These are phyloP conservation scores for Lateolabrax maculatus DNA, from an alignment of 2,797 vertebrate genomes.

Conservation along the genomic window DNA sequence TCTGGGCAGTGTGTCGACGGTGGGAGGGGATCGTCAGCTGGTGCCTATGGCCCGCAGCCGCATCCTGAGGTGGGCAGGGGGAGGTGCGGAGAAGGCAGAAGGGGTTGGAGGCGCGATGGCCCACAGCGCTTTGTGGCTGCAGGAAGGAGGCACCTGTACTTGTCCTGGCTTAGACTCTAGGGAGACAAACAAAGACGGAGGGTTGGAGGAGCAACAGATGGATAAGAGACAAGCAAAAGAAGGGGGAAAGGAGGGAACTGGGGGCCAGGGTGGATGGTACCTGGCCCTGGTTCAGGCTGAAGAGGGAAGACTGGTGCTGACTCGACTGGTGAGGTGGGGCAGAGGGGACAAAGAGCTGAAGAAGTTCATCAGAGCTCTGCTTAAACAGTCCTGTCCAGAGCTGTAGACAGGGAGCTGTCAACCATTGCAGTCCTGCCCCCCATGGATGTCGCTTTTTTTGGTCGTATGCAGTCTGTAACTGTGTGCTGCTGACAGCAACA, in stretches of 20 bases:
- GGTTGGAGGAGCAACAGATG: slow-evolving; percentile 18
- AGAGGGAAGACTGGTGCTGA: slow-evolving; percentile 82
- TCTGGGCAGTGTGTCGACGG: slow-evolving; percentile 74
- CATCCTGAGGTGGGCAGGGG: slow-evolving; percentile 83
- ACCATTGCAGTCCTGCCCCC: background rate
- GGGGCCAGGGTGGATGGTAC: slow-evolving; percentile 60
- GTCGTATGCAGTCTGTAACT: background rate
- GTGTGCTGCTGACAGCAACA: no score
- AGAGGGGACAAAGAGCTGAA: slow-evolving; percentile 85
- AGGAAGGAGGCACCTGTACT: slow-evolving; percentile 79
- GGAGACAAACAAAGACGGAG: slow-evolving; percentile 19
- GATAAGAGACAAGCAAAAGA: slow-evolving; percentile 38
- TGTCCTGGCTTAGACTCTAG: slow-evolving; percentile 82
- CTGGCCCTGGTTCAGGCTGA: slow-evolving; percentile 80
- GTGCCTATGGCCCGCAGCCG: slow-evolving; percentile 81
- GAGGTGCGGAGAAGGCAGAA: slow-evolving; percentile 77
- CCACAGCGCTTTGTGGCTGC: slow-evolving; percentile 84
- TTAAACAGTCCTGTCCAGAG: slow-evolving; percentile 81
- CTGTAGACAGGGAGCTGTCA: slow-evolving; percentile 21
- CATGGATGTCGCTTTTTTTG: background rate
- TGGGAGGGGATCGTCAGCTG: slow-evolving; percentile 83
- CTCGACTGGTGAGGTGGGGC: slow-evolving; percentile 84
- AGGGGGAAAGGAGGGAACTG: slow-evolving; percentile 30
- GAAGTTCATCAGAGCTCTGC: slow-evolving; percentile 83
- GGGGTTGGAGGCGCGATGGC: slow-evolving; percentile 78